phyloP scores from a whole-genome alignment of 2,113 vertebrate species.

The Cheilinus undulatus region DNA sequence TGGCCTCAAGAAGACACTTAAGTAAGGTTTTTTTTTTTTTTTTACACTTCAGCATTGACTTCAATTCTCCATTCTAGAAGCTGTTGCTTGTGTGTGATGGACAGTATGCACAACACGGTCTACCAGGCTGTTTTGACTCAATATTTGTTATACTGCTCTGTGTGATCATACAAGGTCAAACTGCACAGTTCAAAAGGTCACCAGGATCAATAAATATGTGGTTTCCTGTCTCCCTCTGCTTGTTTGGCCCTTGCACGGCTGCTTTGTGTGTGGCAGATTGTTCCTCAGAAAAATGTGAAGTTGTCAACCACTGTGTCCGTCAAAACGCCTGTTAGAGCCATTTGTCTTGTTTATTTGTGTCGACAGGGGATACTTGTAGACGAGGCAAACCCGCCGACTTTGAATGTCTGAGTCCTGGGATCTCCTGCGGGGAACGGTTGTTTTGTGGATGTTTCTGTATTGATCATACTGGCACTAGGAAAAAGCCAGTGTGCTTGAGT shows the following conservation, averaged over 20 bases:
- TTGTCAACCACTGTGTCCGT: constrained; percentile 56
- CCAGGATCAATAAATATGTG: constrained; percentile 40
- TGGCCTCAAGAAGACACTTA: too few species aligned
- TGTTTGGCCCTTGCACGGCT: constrained; percentile 6
- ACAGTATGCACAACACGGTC: too few species aligned
- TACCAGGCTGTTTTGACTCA: not conserved
- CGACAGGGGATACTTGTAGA: constrained; percentile 40
- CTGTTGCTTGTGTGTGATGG: too few species aligned
- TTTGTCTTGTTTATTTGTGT: constrained; percentile 58
- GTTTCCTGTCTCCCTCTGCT: constrained; percentile 17
- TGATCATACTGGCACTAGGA: constrained; percentile 33
- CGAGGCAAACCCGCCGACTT: constrained; percentile 10
- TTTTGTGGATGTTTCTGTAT: constrained; percentile 43
- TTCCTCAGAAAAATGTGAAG: constrained; percentile 47
- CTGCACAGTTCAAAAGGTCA: constrained; percentile 35
- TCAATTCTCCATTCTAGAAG: too few species aligned
- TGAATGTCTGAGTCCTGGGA: constrained; percentile 29
- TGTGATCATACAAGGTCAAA: constrained; percentile 42
- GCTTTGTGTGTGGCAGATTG: constrained; percentile 52
- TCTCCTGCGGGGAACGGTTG: constrained; percentile 41
- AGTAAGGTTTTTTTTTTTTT: too few species aligned
- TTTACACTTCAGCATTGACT: too few species aligned
- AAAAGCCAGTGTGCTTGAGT: constrained; percentile 1
- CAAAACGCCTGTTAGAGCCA: constrained; percentile 55
- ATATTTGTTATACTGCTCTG: constrained; percentile 1